These are phyloP conservation scores for Crotalus adamanteus DNA, from an alignment of 2,797 vertebrate genomes.

Conservation along the genomic window DNA sequence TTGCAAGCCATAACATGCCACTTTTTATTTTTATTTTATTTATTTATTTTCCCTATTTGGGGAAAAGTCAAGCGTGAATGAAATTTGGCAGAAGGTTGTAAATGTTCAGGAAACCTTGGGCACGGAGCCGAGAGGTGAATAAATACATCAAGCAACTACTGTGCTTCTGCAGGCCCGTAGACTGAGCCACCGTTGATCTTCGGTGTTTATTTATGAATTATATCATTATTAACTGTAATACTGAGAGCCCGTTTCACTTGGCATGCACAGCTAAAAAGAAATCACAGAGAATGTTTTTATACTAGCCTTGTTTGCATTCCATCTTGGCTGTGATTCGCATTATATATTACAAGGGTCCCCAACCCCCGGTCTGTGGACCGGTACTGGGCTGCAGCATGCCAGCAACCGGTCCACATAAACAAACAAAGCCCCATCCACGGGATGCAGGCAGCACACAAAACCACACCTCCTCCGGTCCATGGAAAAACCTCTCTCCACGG, in stretches of 20 bases:
- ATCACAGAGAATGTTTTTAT: background rate
- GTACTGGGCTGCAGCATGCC: too few relatives aligned
- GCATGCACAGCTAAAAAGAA: constrained; percentile 34
- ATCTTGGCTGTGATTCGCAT: background rate
- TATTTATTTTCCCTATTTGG: background rate
- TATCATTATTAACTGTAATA: background rate
- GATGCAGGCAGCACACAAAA: too few relatives aligned
- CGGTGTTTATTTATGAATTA: constrained; percentile 20
- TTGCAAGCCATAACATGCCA: background rate
- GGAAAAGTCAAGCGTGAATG: background rate
- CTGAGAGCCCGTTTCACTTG: constrained; percentile 16
- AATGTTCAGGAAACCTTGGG: constrained; percentile 13
- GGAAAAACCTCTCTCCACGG: too few relatives aligned
- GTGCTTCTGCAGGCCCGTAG: constrained; percentile 33
- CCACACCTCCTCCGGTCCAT: too few relatives aligned
- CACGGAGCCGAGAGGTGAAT: background rate
- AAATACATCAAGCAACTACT: constrained; percentile 34
- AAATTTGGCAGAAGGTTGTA: background rate
- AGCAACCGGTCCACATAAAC: too few relatives aligned
- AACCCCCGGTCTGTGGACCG: too few relatives aligned
- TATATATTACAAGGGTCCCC: background rate
- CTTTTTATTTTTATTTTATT: background rate
- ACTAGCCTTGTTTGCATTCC: background rate
- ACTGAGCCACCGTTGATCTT: background rate
- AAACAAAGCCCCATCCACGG: too few relatives aligned